These are phyloP conservation scores for Crocallis elinguaria DNA, from an alignment of 2,888 invertebrate genomes.

Conservation along the genomic window DNA sequence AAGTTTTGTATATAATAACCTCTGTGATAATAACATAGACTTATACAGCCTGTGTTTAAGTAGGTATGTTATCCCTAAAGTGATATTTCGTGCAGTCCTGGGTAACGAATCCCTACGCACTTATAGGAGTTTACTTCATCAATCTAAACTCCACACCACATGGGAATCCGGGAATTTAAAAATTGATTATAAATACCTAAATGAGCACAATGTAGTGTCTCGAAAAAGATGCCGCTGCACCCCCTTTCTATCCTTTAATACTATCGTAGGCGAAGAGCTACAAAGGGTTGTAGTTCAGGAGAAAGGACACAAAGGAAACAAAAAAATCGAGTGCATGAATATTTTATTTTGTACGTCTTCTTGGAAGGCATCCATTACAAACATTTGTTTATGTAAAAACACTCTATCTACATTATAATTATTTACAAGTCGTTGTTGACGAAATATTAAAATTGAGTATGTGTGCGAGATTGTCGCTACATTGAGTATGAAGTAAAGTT, in stretches of 20 bases:
- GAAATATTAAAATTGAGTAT: constrained; percentile 70
- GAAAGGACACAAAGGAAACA: constrained; percentile 45
- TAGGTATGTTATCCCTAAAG: no score
- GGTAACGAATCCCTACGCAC: no score
- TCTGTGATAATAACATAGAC: no score
- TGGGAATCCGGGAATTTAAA: no score
- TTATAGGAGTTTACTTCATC: no score
- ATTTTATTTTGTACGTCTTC: constrained; percentile 80
- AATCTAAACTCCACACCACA: no score
- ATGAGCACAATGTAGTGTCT: no score
- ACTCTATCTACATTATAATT: constrained; percentile 58
- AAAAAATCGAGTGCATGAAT: constrained; percentile 74
- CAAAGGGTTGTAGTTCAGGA: constrained; percentile 11
- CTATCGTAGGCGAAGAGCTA: no score
- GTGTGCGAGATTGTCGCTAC: constrained; percentile 62
- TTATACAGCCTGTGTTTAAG: no score
- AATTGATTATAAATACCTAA: no score
- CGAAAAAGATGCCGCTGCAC: not conserved
- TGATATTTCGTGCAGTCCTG: no score
- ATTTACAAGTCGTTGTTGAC: constrained; percentile 58
- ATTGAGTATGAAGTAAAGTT: constrained; percentile 58
- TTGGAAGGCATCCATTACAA: constrained; percentile 71
- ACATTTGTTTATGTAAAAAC: constrained; percentile 63
- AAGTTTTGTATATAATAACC: no score
- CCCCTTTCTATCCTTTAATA: not conserved